phyloP scores from a whole-genome alignment of 64 coral and sea anemone species.

The Orbicella faveolata region DNA sequence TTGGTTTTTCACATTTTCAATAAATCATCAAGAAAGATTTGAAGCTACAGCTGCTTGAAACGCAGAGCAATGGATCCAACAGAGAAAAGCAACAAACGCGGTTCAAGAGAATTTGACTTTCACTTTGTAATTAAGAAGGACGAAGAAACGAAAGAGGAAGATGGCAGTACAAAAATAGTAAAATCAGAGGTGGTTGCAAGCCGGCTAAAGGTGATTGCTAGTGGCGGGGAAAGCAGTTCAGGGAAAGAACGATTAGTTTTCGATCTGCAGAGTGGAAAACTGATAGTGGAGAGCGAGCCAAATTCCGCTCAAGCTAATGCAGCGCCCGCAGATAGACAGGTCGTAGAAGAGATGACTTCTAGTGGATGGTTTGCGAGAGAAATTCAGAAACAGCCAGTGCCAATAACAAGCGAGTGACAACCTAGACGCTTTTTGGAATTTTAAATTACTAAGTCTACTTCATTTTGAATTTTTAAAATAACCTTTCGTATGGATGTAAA shows the following conservation, averaged over 20 bases:
- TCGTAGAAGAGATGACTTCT: neutral
- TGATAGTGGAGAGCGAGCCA: neutral
- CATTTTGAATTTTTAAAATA: no score
- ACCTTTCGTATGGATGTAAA: no score
- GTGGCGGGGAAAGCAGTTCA: neutral
- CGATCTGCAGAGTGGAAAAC: neutral
- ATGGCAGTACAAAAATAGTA: neutral
- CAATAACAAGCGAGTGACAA: no score
- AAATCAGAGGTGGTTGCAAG: conserved; percentile 12
- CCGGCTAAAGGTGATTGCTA: neutral
- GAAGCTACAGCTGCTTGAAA: neutral
- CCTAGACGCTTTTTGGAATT: no score
- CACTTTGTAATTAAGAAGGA: neutral
- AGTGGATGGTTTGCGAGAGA: neutral
- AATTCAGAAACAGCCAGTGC: neutral
- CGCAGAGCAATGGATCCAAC: neutral
- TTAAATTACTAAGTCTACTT: no score
- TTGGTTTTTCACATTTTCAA: neutral
- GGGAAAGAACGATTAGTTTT: neutral
- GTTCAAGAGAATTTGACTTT: conserved; percentile 11
- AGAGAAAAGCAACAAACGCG: neutral
- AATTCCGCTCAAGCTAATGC: neutral
- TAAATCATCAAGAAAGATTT: neutral
- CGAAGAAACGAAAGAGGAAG: neutral
- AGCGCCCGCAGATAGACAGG: neutral